Base-by-base conservation (phyloP, 2,888 invertebrate genomes). In the Matsumyia berberina region DNA sequence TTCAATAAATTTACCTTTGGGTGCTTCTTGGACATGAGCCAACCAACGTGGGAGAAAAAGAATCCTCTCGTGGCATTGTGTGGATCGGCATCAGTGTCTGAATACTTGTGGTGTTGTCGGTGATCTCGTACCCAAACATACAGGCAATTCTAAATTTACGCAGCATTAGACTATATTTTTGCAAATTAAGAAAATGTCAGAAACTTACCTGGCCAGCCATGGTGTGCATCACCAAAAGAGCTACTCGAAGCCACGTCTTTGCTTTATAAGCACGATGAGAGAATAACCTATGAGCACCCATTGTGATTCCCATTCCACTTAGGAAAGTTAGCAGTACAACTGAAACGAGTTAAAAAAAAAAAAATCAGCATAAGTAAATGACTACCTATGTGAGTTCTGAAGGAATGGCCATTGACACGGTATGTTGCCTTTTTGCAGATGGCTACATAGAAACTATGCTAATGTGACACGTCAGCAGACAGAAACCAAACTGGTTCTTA, bases 1-100 rank as follows among this genome's bases (percentile, higher is more conserved):
- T 24, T 33, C 12, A 44, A 19, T 17, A 12, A n/a, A 53, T 44
- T 60, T 15, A 88, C 95, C 83, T 94, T 93, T 0, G 96, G 96
- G 89, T 97, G 97, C 90, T 97, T 97, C 86, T 93, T 94, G 80
- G 92, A 92, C 93, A 97, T 93, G 17, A 97, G 92, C 97, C 97
- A 98, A 5, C 97, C 97, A 64, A 97, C 94, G 90, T 97, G 97
- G 1, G 95, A 94, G 92, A 97, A 97, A 93, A 97, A 97, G 92
- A 97, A 97, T 0, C 97, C 97, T 51, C 96, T 92, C 53, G 93
- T 94, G 0, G 95, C 93, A 89, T 96, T 96, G 91, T 96, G 96
- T 0, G 96, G 97, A 90, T 97, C 96, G 0, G 97, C 97, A 89
- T 96, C 95, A 0, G 93, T 93, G 87, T 93, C 93, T 0, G 93